These are phyloP conservation scores for Euspilapteryx auroguttella DNA, from an alignment of 2,888 invertebrate species.

Conservation along the genomic window DNA sequence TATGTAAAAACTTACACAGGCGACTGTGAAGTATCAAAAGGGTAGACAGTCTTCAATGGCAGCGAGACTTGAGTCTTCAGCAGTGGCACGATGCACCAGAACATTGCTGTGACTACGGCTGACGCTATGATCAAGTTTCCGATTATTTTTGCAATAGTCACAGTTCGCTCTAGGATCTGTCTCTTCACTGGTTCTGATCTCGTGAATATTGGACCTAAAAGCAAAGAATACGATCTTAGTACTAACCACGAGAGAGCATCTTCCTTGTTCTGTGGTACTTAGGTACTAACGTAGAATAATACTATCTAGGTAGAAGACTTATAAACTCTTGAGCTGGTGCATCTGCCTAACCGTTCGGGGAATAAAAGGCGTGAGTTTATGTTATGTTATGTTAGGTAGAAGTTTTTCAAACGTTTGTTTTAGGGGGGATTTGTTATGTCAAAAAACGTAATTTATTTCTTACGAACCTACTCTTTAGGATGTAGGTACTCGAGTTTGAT, in stretches of 20 bases:
- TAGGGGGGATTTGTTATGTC: too few relatives aligned
- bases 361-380: too few relatives aligned
- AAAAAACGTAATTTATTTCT: neutral
- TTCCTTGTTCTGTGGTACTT: too few relatives aligned
- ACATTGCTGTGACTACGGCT: conserved; percentile 6
- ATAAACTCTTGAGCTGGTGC: too few relatives aligned
- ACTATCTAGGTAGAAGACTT: too few relatives aligned
- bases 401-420: too few relatives aligned
- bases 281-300: too few relatives aligned
- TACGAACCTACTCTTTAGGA: neutral
- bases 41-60: conserved; percentile 8
- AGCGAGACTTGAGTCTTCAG: conserved; percentile 6
- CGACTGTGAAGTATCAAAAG: conserved; percentile 7
- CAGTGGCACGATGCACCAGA: conserved; percentile 8
- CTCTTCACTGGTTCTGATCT: conserved; percentile 6
- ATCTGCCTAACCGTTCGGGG: too few relatives aligned
- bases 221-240: neutral
- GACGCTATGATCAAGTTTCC: conserved; percentile 5
- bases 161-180: conserved; percentile 2
- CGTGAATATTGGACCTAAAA: conserved; percentile 7
- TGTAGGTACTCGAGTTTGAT: neutral
- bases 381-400: too few relatives aligned
- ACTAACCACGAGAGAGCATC: neutral
- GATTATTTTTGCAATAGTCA: neutral
- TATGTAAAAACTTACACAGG: conserved; percentile 6